Conservation (phyloP, 2,113 vertebrate species). For the Oxyura jamaicensis region DNA sequence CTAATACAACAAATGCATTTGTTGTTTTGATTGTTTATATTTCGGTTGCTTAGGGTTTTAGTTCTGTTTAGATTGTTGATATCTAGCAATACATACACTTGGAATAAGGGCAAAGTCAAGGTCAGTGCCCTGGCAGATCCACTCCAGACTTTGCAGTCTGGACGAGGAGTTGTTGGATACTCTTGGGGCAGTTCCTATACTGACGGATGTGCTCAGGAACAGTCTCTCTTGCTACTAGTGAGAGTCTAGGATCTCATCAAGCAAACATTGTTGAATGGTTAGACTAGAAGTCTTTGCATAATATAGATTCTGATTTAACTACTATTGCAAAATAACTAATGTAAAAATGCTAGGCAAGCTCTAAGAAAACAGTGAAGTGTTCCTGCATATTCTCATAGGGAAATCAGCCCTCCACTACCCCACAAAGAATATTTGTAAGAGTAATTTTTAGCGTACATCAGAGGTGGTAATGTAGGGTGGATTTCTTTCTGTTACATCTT, state of each 20-base stretch:
- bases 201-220: neutral
- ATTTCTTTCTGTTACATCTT: neutral
- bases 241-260: neutral
- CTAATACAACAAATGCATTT: constrained; percentile 66
- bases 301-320: neutral
- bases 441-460: neutral
- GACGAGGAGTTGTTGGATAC: constrained; percentile 9
- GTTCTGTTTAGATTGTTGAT: constrained; percentile 62
- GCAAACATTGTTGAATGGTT: neutral
- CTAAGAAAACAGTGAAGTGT: neutral
- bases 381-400: neutral
- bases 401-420: neutral
- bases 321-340: neutral
- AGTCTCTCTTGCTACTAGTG: neutral
- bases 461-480: neutral
- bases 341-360: neutral
- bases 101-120: constrained; percentile 50
- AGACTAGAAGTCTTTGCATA: neutral
- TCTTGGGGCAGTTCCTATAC: neutral
- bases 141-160: constrained; percentile 1
- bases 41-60: constrained; percentile 66
- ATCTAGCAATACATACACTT: constrained; percentile 45
- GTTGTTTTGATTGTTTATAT: constrained; percentile 70
- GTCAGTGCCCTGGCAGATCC: constrained; percentile 49
- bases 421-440: neutral